A percentile compares a stretch with the other conserved stretches of the same genome.
These are phyloP conservation scores for Nyctibius grandis DNA, from an alignment of 2,797 vertebrate genomes.

Conservation along the genomic window DNA sequence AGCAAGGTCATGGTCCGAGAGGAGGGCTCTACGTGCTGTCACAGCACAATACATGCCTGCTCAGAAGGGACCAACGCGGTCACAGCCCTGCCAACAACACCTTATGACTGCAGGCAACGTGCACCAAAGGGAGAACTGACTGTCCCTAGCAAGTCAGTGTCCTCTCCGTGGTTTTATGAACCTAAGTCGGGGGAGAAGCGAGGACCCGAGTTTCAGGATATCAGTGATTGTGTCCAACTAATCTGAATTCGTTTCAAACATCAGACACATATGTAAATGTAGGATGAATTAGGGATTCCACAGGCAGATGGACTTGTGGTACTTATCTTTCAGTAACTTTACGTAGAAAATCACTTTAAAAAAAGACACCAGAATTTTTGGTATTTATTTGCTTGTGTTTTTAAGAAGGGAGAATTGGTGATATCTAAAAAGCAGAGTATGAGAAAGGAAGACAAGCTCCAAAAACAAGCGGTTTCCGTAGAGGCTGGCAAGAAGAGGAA, in stretches of 20 bases:
- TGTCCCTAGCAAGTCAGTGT: fast-evolving
- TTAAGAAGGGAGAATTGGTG: neutral
- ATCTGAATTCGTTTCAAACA: neutral
- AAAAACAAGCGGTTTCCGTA: neutral
- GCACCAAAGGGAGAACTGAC: neutral
- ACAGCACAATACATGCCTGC: neutral
- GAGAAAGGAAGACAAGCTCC: neutral
- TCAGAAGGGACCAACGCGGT: fast-evolving
- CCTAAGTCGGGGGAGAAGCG: neutral
- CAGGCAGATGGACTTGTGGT: neutral
- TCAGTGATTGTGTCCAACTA: neutral
- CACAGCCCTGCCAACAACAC: neutral
- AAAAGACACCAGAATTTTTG: neutral
- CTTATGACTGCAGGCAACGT: fast-evolving
- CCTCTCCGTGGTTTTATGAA: neutral
- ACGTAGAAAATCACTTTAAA: neutral
- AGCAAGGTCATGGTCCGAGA: neutral
- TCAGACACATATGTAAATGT: neutral
- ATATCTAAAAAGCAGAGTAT: neutral
- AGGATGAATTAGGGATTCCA: neutral
- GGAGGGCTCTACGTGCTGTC: neutral
- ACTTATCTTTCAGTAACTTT: neutral
- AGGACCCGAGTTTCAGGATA: neutral
- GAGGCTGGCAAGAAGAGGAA: neutral
- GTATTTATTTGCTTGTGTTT: neutral